These are phyloP conservation scores for western clawed frog (Xenopus tropicalis) DNA, from an alignment of 2,113 vertebrate species.

Conservation along the genomic window DNA sequence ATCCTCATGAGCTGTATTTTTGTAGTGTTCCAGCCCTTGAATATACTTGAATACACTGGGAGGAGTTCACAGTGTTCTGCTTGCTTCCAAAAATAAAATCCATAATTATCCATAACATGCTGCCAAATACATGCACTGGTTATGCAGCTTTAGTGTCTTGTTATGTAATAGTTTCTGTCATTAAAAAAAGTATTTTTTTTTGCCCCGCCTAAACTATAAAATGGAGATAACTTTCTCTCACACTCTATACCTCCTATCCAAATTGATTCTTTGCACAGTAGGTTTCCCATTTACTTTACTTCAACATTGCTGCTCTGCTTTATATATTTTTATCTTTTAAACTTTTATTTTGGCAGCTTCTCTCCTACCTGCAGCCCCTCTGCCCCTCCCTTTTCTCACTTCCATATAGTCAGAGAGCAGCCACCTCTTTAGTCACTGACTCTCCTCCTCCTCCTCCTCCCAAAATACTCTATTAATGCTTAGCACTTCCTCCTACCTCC, in stretches of 20 bases:
- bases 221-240: no score
- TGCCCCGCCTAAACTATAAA: neutral
- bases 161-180: constrained; percentile 5
- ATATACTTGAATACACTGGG: no score
- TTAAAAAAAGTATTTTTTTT: neutral
- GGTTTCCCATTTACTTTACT: no score
- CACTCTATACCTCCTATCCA: no score
- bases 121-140: no score
- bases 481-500: neutral
- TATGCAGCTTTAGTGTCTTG: neutral
- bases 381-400: neutral
- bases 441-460: neutral
- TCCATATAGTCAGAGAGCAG: neutral
- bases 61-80: no score
- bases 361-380: neutral
- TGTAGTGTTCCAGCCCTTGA: no score
- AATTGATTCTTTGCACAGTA: no score
- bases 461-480: neutral
- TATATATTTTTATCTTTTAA: neutral
- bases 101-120: no score
- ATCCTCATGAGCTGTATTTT: no score
- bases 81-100: no score
- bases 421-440: neutral
- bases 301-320: no score
- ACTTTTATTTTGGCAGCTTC: neutral